Percentiles rank a stretch among this genome's conserved stretches.
These are phyloP conservation scores for Psittacus erithacus DNA, from an alignment of 2,113 vertebrate genomes.

Conservation along the genomic window DNA sequence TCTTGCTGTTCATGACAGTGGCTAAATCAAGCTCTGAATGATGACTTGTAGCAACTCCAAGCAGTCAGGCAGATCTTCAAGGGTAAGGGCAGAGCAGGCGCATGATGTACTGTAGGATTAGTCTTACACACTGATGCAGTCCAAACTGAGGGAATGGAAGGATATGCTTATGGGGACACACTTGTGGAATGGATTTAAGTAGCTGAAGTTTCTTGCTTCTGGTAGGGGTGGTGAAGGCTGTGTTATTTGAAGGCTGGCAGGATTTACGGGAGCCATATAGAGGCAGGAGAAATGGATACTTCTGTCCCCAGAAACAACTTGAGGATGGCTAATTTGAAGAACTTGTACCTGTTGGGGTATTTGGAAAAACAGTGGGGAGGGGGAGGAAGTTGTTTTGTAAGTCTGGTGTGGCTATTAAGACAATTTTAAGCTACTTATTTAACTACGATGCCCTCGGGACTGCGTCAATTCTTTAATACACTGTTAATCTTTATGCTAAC, in stretches of 20 bases:
- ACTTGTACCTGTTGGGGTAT: not conserved
- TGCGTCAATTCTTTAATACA: not conserved
- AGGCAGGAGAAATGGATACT: not conserved
- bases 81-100: not conserved
- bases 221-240: not conserved
- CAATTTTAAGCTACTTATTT: conserved; percentile 42
- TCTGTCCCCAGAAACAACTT: not conserved
- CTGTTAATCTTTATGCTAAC: conserved; percentile 9
- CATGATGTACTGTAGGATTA: not conserved
- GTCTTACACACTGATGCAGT: not conserved
- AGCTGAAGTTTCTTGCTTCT: not conserved
- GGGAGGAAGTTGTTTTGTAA: not conserved
- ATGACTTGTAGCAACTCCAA: not conserved
- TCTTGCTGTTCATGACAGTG: not conserved
- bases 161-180: rapidly evolving
- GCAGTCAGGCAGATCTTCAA: not conserved
- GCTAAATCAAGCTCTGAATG: not conserved
- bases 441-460: not conserved
- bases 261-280: not conserved
- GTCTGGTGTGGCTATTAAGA: not conserved
- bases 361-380: not conserved
- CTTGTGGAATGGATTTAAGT: not conserved
- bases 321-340: not conserved
- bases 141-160: not conserved
- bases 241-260: not conserved